phyloP scores from a whole-genome alignment of 2,888 invertebrate genomes.

The Agonopterix arenella region DNA sequence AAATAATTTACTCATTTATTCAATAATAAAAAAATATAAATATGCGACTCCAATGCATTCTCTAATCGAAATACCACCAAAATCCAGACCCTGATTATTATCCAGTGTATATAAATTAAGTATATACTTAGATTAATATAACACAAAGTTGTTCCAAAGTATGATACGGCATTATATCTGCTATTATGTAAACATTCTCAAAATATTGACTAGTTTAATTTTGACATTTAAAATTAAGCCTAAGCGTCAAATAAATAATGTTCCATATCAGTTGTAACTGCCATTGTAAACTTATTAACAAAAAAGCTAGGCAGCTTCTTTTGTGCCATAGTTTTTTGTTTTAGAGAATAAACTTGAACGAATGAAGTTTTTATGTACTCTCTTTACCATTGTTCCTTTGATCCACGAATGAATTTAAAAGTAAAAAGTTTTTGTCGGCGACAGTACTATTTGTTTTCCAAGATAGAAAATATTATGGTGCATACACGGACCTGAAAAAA shows the following conservation, averaged over 20 bases:
- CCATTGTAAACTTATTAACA: slow-evolving; percentile 11
- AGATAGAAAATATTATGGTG: not conserved
- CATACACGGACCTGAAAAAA: too few species aligned
- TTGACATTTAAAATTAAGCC: not conserved
- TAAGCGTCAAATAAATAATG: slow-evolving; percentile 1
- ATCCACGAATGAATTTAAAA: not conserved
- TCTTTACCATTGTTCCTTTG: too few species aligned
- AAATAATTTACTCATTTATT: too few species aligned
- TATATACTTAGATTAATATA: slow-evolving; percentile 1
- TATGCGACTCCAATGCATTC: too few species aligned
- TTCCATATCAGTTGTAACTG: slow-evolving; percentile 26
- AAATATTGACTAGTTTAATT: too few species aligned
- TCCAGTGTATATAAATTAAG: slow-evolving; percentile 21
- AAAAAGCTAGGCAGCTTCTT: too few species aligned
- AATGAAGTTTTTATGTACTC: too few species aligned
- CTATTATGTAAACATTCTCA: not conserved
- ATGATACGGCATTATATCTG: slow-evolving; percentile 8
- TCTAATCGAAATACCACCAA: too few species aligned
- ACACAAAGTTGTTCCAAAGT: slow-evolving; percentile 5
- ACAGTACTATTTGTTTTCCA: not conserved
- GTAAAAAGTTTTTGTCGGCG: not conserved
- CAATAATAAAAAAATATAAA: too few species aligned
- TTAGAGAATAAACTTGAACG: too few species aligned
- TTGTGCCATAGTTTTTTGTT: too few species aligned
- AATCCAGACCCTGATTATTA: not conserved